Base-by-base conservation (phyloP, 2,797 vertebrate genomes). In the Ptychobarbus kaznakovi region DNA sequence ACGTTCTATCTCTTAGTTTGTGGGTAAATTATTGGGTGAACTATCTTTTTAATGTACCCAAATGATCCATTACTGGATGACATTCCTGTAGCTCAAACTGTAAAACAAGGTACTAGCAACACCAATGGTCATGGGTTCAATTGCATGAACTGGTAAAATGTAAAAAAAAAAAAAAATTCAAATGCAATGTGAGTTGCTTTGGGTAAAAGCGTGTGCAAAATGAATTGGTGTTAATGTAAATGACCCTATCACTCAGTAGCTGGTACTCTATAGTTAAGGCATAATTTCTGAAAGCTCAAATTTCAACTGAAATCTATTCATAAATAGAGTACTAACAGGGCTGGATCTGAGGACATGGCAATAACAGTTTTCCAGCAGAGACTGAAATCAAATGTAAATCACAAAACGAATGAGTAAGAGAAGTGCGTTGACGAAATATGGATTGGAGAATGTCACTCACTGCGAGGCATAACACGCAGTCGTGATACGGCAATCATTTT, bases 401-500 rank as follows among this genome's bases (percentile, higher is more conserved):
- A 90, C 70, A 85, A 93, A 92, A 93, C 89, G 89, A 90, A 93
- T 91, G 91, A 90, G 83, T 69, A 86, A 87, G 86, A 82, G 86
- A 80, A 80, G 81, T 89, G 91, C 90, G 87, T 88, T 82, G 89
- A 91, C 86, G 89, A 88, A 80, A 81, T 84, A 32, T 22, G 78
- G 88, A 84, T 89, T 84, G 90, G 92, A 89, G 90, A 83, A 89
- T 58, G 88, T 84, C 61, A 90, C 93, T 93, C 88, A 92, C 93
- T 89, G 92, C 3, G 92, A 78, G 87, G 75, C 92, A 89, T 87
- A 51, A 84, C 88, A 87, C 82, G 86, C 7, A 66, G 91, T 86
- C 86, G 88, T 90, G 79, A 92, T 91, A 93, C 86, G 90, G 93
- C 93, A 95, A 95, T 95, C 94, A 88, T 92, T 92, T 91, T 92